These are phyloP conservation scores for Platycheirus albimanus DNA, from an alignment of 2,888 invertebrate genomes.

Conservation along the genomic window DNA sequence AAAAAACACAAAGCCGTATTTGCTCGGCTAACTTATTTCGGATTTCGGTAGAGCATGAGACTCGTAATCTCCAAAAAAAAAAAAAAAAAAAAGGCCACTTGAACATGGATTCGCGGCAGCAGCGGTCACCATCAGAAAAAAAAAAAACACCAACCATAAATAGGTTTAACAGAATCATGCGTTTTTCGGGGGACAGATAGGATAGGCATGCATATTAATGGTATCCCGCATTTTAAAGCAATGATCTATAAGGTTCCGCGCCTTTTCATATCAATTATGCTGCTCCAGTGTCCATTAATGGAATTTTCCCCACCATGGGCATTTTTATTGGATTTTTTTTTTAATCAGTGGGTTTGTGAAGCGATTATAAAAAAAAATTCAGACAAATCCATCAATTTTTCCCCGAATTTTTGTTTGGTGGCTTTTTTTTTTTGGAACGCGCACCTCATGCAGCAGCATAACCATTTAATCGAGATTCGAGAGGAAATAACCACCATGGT, in stretches of 20 bases:
- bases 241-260: slow-evolving; percentile 64
- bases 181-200: slow-evolving; percentile 8
- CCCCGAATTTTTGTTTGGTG: slow-evolving; percentile 5
- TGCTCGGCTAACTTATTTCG: slow-evolving; percentile 31
- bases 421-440: slow-evolving; percentile 35
- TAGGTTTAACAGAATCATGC: slow-evolving; percentile 25
- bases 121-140: slow-evolving; percentile 24
- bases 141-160: no score
- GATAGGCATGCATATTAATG: slow-evolving; percentile 29
- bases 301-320: slow-evolving; percentile 15
- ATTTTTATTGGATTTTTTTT: slow-evolving; percentile 1
- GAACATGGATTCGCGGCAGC: no score
- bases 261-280: slow-evolving; percentile 63
- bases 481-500: slow-evolving; percentile 66
- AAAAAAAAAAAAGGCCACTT: slow-evolving; percentile 14
- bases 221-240: slow-evolving; percentile 43
- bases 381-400: not conserved
- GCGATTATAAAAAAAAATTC: not conserved
- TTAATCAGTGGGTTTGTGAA: not conserved
- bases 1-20: slow-evolving; percentile 52
- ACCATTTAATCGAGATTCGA: slow-evolving; percentile 21
- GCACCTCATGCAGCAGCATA: slow-evolving; percentile 64
- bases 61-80: slow-evolving; percentile 8
- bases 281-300: slow-evolving; percentile 50
- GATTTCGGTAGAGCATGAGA: not conserved